These are phyloP conservation scores for Lamellibrachia columna DNA, from an alignment of 2,888 invertebrate species.

Conservation along the genomic window DNA sequence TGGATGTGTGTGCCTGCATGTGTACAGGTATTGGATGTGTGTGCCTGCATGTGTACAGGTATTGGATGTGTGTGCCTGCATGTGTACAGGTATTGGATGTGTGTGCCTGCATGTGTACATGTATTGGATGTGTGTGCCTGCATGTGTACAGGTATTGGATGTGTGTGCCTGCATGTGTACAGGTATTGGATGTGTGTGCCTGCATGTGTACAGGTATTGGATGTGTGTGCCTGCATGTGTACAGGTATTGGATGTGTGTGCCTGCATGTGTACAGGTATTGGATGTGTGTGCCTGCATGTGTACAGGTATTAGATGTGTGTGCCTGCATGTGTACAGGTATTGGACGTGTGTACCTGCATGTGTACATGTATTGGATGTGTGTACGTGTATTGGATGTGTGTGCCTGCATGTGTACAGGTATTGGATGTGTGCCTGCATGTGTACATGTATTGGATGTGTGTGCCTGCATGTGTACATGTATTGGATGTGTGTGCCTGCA, in stretches of 20 bases:
- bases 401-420: background rate
- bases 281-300: conserved; percentile 62
- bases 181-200: background rate
- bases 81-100: background rate
- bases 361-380: no score
- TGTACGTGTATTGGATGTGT: background rate
- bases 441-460: background rate
- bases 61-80: background rate
- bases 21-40: background rate
- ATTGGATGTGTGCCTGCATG: conserved; percentile 60
- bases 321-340: background rate
- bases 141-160: background rate
- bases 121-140: no score
- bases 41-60: background rate
- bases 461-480: background rate
- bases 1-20: background rate
- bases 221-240: background rate
- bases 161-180: background rate
- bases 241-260: background rate
- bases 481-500: no score
- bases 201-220: no score
- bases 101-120: no score
- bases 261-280: background rate
- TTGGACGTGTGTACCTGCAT: no score
- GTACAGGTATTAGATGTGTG: background rate